These are phyloP conservation scores for Tachina lurida DNA, from an alignment of 2,888 invertebrate species.

Conservation along the genomic window DNA sequence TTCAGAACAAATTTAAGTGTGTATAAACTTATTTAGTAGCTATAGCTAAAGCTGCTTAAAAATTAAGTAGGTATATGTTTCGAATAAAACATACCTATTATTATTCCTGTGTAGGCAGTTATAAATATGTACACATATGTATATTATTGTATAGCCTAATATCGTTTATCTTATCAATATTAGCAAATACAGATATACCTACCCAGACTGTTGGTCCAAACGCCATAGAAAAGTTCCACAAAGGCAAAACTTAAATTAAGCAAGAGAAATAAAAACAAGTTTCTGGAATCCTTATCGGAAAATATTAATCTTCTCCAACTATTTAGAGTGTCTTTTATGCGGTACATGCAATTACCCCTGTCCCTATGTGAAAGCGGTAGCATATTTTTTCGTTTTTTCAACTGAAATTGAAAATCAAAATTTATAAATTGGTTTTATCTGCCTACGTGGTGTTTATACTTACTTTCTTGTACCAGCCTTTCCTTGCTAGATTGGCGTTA, in stretches of 20 bases:
- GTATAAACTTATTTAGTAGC: too few relatives aligned
- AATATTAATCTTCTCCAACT: constrained; percentile 94
- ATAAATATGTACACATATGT: too few relatives aligned
- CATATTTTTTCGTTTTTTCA: constrained; percentile 74
- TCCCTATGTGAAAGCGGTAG: constrained; percentile 89
- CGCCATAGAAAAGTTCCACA: constrained; percentile 96
- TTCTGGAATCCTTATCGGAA: constrained; percentile 95
- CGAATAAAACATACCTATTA: too few relatives aligned
- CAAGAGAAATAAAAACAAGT: constrained; percentile 95
- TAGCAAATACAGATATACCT: constrained; percentile 74
- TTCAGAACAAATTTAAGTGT: too few relatives aligned
- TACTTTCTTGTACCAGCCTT: constrained; percentile 31
- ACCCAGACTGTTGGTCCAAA: constrained; percentile 94
- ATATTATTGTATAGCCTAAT: background rate
- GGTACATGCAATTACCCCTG: constrained; percentile 86
- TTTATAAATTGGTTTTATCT: constrained; percentile 70
- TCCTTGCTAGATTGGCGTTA: background rate
- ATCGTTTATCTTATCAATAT: constrained; percentile 44
- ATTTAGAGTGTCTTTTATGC: constrained; percentile 89
- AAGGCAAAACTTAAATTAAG: constrained; percentile 98
- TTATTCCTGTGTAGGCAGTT: background rate
- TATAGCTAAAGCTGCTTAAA: too few relatives aligned
- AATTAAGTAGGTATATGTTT: too few relatives aligned
- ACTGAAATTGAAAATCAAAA: constrained; percentile 17
- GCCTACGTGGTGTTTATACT: constrained; percentile 81